phyloP scores from a whole-genome alignment of 2,888 invertebrate genomes.

The Sicus ferrugineus region DNA sequence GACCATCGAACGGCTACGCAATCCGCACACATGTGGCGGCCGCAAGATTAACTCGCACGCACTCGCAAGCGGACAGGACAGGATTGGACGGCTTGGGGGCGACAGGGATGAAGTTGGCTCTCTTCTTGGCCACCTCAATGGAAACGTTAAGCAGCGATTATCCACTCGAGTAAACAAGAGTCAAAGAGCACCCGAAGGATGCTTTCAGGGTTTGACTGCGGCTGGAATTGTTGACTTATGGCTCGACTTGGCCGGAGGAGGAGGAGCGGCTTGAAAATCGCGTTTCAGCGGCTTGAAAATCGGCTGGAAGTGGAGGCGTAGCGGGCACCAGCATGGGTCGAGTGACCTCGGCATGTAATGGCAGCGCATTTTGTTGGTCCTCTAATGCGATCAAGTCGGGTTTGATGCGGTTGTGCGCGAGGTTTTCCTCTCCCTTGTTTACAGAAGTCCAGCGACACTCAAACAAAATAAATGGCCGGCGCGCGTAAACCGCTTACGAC shows the following conservation, averaged over 20 bases:
- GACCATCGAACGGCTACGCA: constrained; percentile 35
- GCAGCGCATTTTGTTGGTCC: not conserved
- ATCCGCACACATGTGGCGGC: constrained; percentile 51
- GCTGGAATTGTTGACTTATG: constrained; percentile 36
- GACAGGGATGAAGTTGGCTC: constrained; percentile 19
- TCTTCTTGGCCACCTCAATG: not conserved
- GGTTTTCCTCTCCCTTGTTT: not conserved
- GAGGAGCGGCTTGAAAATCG: not conserved
- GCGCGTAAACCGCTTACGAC: constrained; percentile 10
- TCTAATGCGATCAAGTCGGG: constrained; percentile 20
- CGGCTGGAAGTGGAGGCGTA: too few relatives aligned
- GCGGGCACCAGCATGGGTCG: too few relatives aligned
- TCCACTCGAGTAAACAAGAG: constrained; percentile 47
- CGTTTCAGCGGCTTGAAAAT: not conserved
- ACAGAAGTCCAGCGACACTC: not conserved
- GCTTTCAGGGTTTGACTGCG: not conserved
- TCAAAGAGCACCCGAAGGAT: constrained; percentile 38
- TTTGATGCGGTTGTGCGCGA: not conserved
- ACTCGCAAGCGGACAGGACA: constrained; percentile 45
- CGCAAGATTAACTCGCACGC: constrained; percentile 32
- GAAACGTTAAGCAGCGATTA: constrained; percentile 45
- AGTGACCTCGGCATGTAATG: constrained; percentile 5
- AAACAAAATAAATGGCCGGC: constrained; percentile 14
- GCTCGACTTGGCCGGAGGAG: too few relatives aligned
- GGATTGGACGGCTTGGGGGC: not conserved